Percentiles rank a stretch among this genome's conserved stretches.
These are phyloP conservation scores for Myotis davidii DNA, from an alignment of 2,113 vertebrate genomes.

Conservation along the genomic window DNA sequence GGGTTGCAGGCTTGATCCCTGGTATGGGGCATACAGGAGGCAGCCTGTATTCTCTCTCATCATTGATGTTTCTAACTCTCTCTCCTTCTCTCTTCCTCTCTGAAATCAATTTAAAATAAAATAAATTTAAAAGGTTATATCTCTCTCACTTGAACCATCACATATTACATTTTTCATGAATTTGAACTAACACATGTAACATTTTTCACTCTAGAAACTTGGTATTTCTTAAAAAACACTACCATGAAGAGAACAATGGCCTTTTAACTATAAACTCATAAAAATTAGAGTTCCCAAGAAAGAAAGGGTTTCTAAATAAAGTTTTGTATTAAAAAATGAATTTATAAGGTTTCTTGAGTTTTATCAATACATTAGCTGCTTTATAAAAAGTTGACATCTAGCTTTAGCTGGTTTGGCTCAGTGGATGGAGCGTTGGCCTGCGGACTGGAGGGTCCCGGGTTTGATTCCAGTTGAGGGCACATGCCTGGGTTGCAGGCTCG, in stretches of 20 bases:
- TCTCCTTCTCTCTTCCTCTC: too few relatives aligned
- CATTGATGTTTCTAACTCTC: too few relatives aligned
- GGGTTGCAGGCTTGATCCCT: too few relatives aligned
- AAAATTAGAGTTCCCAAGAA: slow-evolving; percentile 4
- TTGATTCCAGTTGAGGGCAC: too few relatives aligned
- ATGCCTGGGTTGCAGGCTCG: too few relatives aligned
- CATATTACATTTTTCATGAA: neutral
- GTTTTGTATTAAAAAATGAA: slow-evolving; percentile 24
- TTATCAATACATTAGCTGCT: neutral
- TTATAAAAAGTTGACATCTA: neutral
- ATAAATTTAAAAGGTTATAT: neutral
- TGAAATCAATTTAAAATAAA: too few relatives aligned
- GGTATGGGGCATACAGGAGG: too few relatives aligned
- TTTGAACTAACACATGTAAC: neutral
- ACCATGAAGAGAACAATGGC: neutral
- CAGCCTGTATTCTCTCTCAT: too few relatives aligned
- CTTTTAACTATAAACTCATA: neutral
- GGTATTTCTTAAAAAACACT: slow-evolving; percentile 19
- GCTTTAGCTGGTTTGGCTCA: too few relatives aligned
- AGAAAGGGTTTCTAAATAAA: neutral
- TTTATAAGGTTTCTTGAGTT: neutral
- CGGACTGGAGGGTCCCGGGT: too few relatives aligned
- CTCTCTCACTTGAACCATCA: neutral
- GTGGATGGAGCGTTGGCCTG: too few relatives aligned
- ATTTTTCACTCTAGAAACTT: neutral